phyloP scores from a whole-genome alignment of 1,140 invertebrate species.

The Trichogramma pretiosum region DNA sequence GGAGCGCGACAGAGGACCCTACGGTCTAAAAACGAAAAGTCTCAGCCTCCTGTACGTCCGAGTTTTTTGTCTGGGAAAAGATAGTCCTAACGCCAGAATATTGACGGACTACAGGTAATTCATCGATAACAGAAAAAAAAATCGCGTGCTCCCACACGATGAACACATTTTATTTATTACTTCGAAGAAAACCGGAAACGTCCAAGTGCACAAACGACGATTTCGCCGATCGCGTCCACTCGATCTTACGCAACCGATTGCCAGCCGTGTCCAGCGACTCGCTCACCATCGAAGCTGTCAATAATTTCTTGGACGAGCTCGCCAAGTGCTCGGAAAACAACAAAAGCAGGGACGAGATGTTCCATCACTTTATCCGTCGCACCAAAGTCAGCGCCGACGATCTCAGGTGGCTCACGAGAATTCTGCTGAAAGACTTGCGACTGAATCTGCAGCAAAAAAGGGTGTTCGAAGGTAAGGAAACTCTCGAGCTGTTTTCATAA shows the following conservation, averaged over 20 bases:
- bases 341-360: slow-evolving; percentile 34
- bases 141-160: background rate
- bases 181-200: slow-evolving; percentile 35
- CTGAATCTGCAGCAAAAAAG: slow-evolving; percentile 61
- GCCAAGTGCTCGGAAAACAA: slow-evolving; percentile 49
- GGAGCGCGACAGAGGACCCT: slow-evolving; percentile 56
- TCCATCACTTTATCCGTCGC: slow-evolving; percentile 4
- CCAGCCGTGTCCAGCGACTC: slow-evolving; percentile 25
- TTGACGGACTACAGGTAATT: slow-evolving; percentile 51
- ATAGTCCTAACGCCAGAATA: slow-evolving; percentile 56
- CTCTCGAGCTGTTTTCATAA: slow-evolving; percentile 34
- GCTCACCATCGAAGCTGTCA: slow-evolving; percentile 58
- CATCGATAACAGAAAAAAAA: background rate
- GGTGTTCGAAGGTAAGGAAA: slow-evolving; percentile 52
- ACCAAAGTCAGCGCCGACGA: slow-evolving; percentile 52
- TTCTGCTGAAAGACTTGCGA: slow-evolving; percentile 76
- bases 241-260: slow-evolving; percentile 58
- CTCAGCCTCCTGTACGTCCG: slow-evolving; percentile 60
- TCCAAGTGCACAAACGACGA: slow-evolving; percentile 41
- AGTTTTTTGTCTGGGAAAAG: slow-evolving; percentile 57
- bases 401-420: slow-evolving; percentile 81
- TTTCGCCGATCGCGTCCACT: slow-evolving; percentile 66
- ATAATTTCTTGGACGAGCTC: slow-evolving; percentile 61
- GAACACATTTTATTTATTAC: slow-evolving; percentile 28
- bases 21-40: slow-evolving; percentile 58